Evolutionary conservation across 2,888 invertebrate genomes (phyloP), one percentile per base, ranked within the genome.

Genomic region (Coecobrya sp.): DNA sequence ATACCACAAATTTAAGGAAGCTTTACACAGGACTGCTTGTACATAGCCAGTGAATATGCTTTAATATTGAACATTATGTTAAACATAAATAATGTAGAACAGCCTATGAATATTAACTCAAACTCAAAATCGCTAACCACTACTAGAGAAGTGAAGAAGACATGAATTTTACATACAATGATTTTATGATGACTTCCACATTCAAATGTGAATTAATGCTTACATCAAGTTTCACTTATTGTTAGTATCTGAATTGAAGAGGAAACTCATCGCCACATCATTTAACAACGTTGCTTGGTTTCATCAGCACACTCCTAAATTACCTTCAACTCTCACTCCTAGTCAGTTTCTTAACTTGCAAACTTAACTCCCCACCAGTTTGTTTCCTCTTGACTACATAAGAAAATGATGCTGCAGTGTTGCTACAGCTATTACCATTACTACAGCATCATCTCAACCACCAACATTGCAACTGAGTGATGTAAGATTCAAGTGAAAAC

Each of bases 181-280:
- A 88, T 79, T 89, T 42, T 30, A 68, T 89, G 82, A 89, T 82
- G 65, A 89, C 89, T 82, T 81, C 45, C 65, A 89, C 52, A 89
- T 87, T 42, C 36, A 87, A 73, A 55, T 36, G 36, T 55, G 73
- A 70, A 55, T 89, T 81, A 68, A 27, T 86, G 52, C 81, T 49
- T 36, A 55, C 81, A 68, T 89, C 52, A 52, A 89, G 79, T 81
- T 81, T 88, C 79, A 89, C 68, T 36, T 36, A 65, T n/a, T n/a
- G n/a, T n/a, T 36, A 36, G 89, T 30, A 16, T 68, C 52, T 65
- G 82, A 52, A 89, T 82, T 68, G 82, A 87, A 52, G 59, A 87
- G 76, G 89, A 89, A 82, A 52, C 52, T 68, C 73, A 79, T 42
- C 42, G 19, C 25, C 19, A 16, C 73, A 45, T 49, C 76, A 76